Evolutionary conservation across 2,888 invertebrate species (phyloP).

Genomic region (Cephus sareptanus): DNA sequence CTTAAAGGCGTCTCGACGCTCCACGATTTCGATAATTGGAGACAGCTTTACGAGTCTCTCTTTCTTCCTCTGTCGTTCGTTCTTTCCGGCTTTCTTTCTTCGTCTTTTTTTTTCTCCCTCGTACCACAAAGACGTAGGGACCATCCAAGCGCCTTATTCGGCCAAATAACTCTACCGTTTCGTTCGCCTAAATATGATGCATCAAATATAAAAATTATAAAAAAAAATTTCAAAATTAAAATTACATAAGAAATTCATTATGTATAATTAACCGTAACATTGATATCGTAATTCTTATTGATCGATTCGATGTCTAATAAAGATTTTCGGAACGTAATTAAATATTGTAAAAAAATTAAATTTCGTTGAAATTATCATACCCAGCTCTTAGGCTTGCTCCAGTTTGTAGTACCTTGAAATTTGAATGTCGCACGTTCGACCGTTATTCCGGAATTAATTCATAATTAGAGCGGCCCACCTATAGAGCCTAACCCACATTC

Average conservation of each 20-base stretch:
- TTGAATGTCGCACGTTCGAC: slow-evolving; percentile 51
- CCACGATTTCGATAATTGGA: neutral
- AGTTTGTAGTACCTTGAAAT: slow-evolving; percentile 11
- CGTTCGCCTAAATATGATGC: neutral
- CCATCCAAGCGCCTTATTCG: neutral
- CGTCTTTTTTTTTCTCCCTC: neutral
- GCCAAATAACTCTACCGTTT: neutral
- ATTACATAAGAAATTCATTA: neutral
- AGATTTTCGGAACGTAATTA: neutral
- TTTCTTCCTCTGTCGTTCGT: neutral
- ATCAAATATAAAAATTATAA: neutral
- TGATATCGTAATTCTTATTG: neutral
- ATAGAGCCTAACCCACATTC: slow-evolving; percentile 58
- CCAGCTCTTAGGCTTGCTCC: neutral
- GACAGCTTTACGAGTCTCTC: neutral
- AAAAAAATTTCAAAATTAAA: neutral
- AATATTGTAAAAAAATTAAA: neutral
- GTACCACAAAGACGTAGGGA: neutral
- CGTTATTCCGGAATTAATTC: slow-evolving; percentile 64
- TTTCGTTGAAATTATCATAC: neutral
- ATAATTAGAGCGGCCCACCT: slow-evolving; percentile 61
- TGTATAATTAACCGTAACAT: neutral
- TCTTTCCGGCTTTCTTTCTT: neutral
- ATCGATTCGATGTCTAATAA: neutral
- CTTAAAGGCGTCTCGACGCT: neutral